Conservation (phyloP, 1,140 invertebrate genomes). For the Sycophaga agraensis region DNA sequence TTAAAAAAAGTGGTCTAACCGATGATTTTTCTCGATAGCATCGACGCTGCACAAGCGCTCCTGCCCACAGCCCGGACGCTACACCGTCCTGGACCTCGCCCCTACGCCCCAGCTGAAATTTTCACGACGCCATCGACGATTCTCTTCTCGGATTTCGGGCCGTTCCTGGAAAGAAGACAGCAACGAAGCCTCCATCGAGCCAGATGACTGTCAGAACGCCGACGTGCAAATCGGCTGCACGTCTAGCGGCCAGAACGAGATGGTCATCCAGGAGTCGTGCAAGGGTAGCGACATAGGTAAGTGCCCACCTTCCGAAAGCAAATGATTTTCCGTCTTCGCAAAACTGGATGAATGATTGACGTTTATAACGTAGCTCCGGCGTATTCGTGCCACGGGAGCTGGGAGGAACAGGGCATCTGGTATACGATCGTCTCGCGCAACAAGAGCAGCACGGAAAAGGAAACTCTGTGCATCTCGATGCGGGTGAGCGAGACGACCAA, state of each 20-base stretch:
- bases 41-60: slow-evolving; percentile 51
- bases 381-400: slow-evolving; percentile 64
- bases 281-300: slow-evolving; percentile 45
- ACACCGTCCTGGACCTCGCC: slow-evolving; percentile 41
- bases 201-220: slow-evolving; percentile 44
- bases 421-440: slow-evolving; percentile 63
- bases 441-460: slow-evolving; percentile 38
- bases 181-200: slow-evolving; percentile 8
- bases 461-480: slow-evolving; percentile 52
- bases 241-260: slow-evolving; percentile 48
- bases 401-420: slow-evolving; percentile 62
- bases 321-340: no score
- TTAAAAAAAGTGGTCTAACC: no score
- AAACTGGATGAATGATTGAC: neutral
- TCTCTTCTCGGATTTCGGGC: no score
- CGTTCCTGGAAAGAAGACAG: slow-evolving; percentile 26
- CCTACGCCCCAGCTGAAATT: slow-evolving; percentile 36
- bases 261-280: slow-evolving; percentile 50
- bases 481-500: slow-evolving; percentile 33
- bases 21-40: slow-evolving; percentile 36
- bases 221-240: slow-evolving; percentile 51
- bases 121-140: slow-evolving; percentile 36
- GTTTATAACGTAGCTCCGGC: slow-evolving; percentile 45
- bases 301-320: no score
- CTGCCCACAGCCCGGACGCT: slow-evolving; percentile 58